These are phyloP conservation scores for Ciconia boyciana DNA, from an alignment of 2,113 vertebrate genomes.

Conservation along the genomic window DNA sequence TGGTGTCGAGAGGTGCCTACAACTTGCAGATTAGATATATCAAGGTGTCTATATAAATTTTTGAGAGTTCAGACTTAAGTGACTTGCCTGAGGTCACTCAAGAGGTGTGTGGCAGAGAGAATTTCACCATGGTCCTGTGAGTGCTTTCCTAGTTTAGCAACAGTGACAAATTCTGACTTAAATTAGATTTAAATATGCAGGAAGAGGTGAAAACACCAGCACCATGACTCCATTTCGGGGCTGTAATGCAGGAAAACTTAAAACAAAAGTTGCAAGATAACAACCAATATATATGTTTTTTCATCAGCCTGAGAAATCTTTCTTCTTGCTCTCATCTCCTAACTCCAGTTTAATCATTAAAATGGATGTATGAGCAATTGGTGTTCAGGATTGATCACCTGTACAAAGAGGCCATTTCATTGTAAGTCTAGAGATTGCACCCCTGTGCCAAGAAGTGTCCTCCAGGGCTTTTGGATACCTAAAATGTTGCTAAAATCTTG, in stretches of 20 bases:
- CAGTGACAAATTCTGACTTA: background rate
- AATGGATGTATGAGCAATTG: background rate
- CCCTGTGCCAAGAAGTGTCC: background rate
- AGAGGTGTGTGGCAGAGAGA: background rate
- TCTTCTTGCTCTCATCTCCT: background rate
- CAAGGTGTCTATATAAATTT: background rate
- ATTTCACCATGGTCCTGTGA: fast-evolving
- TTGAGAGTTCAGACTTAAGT: background rate
- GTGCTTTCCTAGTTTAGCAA: background rate
- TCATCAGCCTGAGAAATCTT: background rate
- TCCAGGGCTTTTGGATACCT: background rate
- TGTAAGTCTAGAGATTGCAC: background rate
- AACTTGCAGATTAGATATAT: background rate
- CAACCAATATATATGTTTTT: background rate
- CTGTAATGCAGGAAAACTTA: background rate
- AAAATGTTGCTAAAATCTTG: conserved; percentile 18
- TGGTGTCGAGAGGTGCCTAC: background rate
- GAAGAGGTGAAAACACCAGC: background rate
- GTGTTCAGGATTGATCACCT: background rate
- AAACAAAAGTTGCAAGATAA: background rate
- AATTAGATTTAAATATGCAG: background rate
- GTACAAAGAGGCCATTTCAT: background rate
- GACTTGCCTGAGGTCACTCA: background rate
- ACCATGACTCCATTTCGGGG: background rate
- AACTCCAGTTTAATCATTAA: background rate